Evolutionary conservation across 2,888 invertebrate species (phyloP).

Genomic region (Synergus laeviventris): DNA sequence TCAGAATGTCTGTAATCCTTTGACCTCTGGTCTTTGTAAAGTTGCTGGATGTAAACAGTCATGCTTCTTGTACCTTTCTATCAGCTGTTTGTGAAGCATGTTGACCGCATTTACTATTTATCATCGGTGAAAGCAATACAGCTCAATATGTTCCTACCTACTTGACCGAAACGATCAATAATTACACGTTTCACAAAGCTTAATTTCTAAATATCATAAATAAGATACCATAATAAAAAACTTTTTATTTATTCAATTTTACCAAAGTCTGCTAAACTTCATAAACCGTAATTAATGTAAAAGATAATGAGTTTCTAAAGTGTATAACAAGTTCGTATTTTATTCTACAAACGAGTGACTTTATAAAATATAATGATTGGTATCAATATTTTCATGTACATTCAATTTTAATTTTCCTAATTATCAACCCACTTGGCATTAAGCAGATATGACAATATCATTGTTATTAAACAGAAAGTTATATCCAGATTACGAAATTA

Average conservation of each 20-base stretch:
- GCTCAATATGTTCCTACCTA: constrained; percentile 32
- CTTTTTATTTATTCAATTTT: neutral
- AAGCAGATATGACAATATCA: neutral
- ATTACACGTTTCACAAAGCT: constrained; percentile 4
- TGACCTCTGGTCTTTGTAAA: constrained; percentile 23
- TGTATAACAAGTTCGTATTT: too few species aligned
- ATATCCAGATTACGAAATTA: constrained; percentile 1
- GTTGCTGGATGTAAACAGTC: constrained; percentile 19
- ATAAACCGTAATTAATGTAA: neutral
- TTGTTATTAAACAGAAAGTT: neutral
- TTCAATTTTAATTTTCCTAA: neutral
- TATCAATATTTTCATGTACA: too few species aligned
- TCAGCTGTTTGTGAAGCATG: constrained; percentile 37
- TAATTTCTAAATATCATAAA: constrained; percentile 15
- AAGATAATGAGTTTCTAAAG: too few species aligned
- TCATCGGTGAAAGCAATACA: constrained; percentile 38
- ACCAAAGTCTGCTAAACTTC: neutral
- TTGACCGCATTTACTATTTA: constrained; percentile 39
- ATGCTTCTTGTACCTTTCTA: constrained; percentile 10
- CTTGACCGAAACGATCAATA: constrained; percentile 31
- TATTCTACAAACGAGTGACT: too few species aligned
- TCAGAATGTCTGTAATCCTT: neutral
- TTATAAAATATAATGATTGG: too few species aligned
- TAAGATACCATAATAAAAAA: neutral
- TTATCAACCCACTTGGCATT: neutral